Evolutionary conservation across 2,888 invertebrate species (phyloP).

Genomic region (Choreutis nemorana): DNA sequence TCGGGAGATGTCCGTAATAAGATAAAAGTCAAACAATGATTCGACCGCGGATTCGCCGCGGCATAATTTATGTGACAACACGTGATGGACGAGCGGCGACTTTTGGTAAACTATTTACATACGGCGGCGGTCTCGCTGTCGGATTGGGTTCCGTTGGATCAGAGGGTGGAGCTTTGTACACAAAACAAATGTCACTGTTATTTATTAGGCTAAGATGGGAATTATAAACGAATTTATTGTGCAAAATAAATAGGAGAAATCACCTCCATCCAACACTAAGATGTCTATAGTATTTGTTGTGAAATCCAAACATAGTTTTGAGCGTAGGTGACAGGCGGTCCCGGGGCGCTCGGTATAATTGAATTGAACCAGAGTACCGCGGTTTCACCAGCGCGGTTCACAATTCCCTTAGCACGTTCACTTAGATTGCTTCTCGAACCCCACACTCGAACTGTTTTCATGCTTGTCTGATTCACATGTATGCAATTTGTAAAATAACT

Average conservation of each 20-base stretch:
- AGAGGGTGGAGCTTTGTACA: slow-evolving; percentile 64
- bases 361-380: slow-evolving; percentile 50
- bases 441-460: slow-evolving; percentile 13
- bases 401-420: slow-evolving; percentile 49
- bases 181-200: slow-evolving; percentile 66
- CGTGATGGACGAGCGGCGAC: slow-evolving; percentile 66
- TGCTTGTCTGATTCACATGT: slow-evolving; percentile 11
- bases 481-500: too few species aligned
- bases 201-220: slow-evolving; percentile 62
- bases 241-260: slow-evolving; percentile 12
- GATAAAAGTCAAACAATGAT: slow-evolving; percentile 68
- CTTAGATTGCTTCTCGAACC: slow-evolving; percentile 42
- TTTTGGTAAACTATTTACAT: slow-evolving; percentile 68
- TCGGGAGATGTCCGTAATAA: slow-evolving; percentile 67
- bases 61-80: slow-evolving; percentile 68
- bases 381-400: slow-evolving; percentile 22
- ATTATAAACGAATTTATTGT: slow-evolving; percentile 23
- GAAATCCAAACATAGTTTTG: slow-evolving; percentile 5
- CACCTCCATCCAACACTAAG: neutral
- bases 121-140: slow-evolving; percentile 51
- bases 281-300: neutral
- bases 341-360: slow-evolving; percentile 28
- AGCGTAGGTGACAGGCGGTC: slow-evolving; percentile 17
- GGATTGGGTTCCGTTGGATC: slow-evolving; percentile 63
- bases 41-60: slow-evolving; percentile 67